phyloP scores from a whole-genome alignment of 2,797 vertebrate species.

The Silurus lanzhouensis region DNA sequence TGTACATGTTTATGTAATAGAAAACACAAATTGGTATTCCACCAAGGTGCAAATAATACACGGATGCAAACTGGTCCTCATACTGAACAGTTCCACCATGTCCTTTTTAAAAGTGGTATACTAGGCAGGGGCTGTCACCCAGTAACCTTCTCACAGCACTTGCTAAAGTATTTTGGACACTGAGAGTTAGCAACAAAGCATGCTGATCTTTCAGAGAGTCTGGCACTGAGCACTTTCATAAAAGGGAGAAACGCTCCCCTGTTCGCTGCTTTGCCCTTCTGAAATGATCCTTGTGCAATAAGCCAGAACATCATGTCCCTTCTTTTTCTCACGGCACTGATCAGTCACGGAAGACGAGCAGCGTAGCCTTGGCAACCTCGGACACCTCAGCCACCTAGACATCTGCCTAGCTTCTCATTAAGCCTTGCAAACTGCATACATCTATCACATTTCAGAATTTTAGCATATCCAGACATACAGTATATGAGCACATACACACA shows the following conservation, averaged over 20 bases:
- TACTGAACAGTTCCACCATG: neutral
- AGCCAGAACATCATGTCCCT: conserved; percentile 23
- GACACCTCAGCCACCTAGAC: conserved; percentile 39
- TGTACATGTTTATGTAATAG: neutral
- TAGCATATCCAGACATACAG: neutral
- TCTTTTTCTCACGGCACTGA: neutral
- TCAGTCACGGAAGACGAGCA: conserved; percentile 30
- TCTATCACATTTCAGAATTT: conserved; percentile 9
- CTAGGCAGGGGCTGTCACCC: conserved; percentile 1
- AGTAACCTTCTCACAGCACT: conserved; percentile 22
- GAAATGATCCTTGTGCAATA: conserved; percentile 23
- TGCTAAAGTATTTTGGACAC: conserved; percentile 23
- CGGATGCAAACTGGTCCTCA: neutral
- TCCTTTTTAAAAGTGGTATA: neutral
- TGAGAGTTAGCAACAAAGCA: conserved; percentile 14
- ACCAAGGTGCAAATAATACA: neutral
- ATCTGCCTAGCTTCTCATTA: conserved; percentile 44
- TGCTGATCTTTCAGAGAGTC: conserved; percentile 31
- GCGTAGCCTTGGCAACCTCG: conserved; percentile 35
- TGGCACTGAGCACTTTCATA: conserved; percentile 23
- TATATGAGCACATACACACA: neutral
- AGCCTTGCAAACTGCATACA: neutral
- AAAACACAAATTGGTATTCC: neutral
- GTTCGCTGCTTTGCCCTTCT: conserved; percentile 38
- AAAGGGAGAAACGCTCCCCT: neutral